Percentiles rank a stretch among this genome's conserved stretches.
Conservation (phyloP, 2,113 vertebrate genomes). For the Grallaria varia region DNA sequence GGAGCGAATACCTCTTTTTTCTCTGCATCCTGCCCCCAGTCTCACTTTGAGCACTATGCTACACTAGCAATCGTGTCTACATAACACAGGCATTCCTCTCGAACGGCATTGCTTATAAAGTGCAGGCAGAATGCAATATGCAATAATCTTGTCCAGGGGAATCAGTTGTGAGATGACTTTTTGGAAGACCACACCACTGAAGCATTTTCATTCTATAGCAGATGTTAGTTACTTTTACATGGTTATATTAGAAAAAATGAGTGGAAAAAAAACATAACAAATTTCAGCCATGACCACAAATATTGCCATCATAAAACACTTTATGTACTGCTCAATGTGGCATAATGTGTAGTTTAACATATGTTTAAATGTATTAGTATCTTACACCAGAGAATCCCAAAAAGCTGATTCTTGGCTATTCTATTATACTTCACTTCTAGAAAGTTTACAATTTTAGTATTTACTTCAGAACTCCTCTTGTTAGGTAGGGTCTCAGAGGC, state of each 20-base stretch:
- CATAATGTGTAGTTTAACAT: neutral
- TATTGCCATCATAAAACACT: neutral
- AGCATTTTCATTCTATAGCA: neutral
- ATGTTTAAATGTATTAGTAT: neutral
- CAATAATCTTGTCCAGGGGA: neutral
- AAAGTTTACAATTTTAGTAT: neutral
- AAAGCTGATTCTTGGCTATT: neutral
- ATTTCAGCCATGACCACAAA: neutral
- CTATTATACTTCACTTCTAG: neutral
- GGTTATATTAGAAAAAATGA: neutral
- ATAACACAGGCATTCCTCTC: neutral
- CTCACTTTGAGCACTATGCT: neutral
- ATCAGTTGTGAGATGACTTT: neutral
- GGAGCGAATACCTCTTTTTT: neutral
- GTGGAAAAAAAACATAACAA: neutral
- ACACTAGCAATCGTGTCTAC: neutral
- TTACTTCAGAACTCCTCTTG: neutral
- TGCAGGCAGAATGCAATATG: neutral
- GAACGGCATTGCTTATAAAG: neutral
- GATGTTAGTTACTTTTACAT: neutral
- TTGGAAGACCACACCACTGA: neutral
- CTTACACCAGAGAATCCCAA: neutral
- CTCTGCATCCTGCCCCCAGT: neutral
- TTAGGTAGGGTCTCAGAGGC: neutral
- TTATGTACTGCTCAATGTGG: neutral